Evolutionary conservation across 2,113 vertebrate genomes (phyloP), one percentile per base, ranked within the genome.

Genomic region (Onychorhynchus coronatus): DNA sequence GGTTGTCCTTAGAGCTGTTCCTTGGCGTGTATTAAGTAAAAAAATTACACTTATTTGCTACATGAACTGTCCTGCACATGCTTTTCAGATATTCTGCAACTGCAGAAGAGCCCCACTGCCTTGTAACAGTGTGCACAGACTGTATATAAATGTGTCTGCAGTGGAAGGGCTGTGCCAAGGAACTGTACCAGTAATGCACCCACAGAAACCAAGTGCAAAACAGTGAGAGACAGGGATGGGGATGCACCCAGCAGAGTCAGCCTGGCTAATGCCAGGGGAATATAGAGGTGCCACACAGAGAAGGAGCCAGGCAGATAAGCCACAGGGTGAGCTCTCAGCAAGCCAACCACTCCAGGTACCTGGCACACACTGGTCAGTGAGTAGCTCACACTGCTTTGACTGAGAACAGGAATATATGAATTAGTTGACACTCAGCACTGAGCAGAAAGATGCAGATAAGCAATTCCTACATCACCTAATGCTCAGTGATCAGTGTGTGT

Each of bases 351-450:
- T 37, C 25, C 65, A 25, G 0, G 46, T 25, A 44, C 52, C 33
- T 28, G 46, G 31, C 59, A 73, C 0, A 2, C 41, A 44, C 8
- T 42, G 65, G 46, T 6, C 23, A 44, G 35, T 0, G 1, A 78
- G 52, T 28, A 66, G 27, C 46, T 72, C 46, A 9, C 39, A 25
- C 24, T 20, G 50, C 20, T 58, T 47, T 75, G 41, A 27, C 24
- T 1, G 1, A 63, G 61, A 42, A 83, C 24, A 62, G 14, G 22
- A 61, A 49, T 15, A 10, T 15, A 18, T 22, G 5, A 58, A 47
- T 71, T 65, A 55, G 18, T n/a, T n/a, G 39, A 31, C 49, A 52
- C 16, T 41, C 55, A 47, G 39, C 19, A 14, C 7, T 35, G 58
- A 33, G 6, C 30, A 85, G 63, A 53, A 71, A 49, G 30, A 66